phyloP scores from a whole-genome alignment of 35 echinoderm and acorn worm species.

The Holothuria glaberrima region DNA sequence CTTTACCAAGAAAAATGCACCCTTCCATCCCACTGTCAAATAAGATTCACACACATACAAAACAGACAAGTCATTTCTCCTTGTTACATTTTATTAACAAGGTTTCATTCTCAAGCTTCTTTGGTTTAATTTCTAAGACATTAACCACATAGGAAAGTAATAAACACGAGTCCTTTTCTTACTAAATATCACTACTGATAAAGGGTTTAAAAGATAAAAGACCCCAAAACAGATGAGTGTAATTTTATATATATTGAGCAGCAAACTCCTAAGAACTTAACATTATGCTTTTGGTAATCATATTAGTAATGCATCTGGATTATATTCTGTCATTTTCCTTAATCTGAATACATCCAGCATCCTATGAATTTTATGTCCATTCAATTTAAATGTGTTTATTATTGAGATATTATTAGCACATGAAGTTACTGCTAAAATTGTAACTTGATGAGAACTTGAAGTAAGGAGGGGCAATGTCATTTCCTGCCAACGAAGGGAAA shows the following conservation, averaged over 20 bases:
- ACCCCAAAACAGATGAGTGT: not conserved
- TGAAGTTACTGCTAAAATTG: too few relatives aligned
- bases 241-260: not conserved
- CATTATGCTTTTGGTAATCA: not conserved
- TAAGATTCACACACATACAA: not conserved
- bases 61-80: conserved; percentile 1
- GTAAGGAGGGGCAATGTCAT: too few relatives aligned
- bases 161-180: not conserved
- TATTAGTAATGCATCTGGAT: not conserved
- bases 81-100: not conserved
- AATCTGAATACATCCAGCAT: not conserved
- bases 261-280: conserved; percentile 2
- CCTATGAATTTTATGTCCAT: too few relatives aligned
- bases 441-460: too few relatives aligned
- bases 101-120: conserved; percentile 13
- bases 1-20: not conserved
- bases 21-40: conserved; percentile 14
- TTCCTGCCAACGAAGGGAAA: too few relatives aligned
- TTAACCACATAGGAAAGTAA: not conserved
- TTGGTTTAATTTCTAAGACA: not conserved
- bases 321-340: not conserved
- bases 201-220: not conserved
- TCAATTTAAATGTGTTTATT: too few relatives aligned
- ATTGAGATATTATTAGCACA: too few relatives aligned
- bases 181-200: not conserved